Evolutionary conservation across 2,888 invertebrate species (phyloP).

Genomic region (Nycteola revayana): DNA sequence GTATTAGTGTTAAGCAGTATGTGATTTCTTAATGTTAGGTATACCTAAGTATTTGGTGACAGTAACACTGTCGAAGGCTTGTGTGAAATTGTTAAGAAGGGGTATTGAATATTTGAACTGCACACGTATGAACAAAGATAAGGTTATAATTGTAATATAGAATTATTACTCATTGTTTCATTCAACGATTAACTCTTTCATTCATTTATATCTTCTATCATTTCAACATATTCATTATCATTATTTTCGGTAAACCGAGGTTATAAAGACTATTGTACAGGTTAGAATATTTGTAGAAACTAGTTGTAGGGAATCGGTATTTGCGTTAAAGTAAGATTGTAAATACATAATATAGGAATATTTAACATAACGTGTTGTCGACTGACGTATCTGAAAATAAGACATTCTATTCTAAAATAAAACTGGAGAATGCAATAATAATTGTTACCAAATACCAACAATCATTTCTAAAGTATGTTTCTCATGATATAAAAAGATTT

Average conservation of each 20-base stretch:
- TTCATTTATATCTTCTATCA: neutral
- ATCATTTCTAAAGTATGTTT: too few species aligned
- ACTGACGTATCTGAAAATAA: slow-evolving; percentile 16
- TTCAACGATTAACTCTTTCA: neutral
- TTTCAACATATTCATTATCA: slow-evolving; percentile 2
- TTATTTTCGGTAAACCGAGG: neutral
- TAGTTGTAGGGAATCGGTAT: slow-evolving; percentile 34
- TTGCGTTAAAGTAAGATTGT: slow-evolving; percentile 26
- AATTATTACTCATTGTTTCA: too few species aligned
- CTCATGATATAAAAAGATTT: too few species aligned
- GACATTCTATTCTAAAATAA: slow-evolving; percentile 2
- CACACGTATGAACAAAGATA: neutral
- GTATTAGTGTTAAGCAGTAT: slow-evolving; percentile 15
- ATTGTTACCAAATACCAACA: too few species aligned
- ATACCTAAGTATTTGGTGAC: neutral
- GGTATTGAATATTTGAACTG: too few species aligned
- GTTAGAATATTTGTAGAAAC: slow-evolving; percentile 8
- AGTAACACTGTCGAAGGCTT: slow-evolving; percentile 12
- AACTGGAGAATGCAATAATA: too few species aligned
- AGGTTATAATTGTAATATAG: too few species aligned
- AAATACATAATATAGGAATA: slow-evolving; percentile 26
- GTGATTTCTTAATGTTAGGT: slow-evolving; percentile 25
- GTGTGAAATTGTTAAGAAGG: slow-evolving; percentile 18
- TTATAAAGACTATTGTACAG: slow-evolving; percentile 8
- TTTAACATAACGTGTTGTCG: slow-evolving; percentile 18